Conservation (phyloP, 2,888 invertebrate genomes). For the Leucozona laternaria region DNA sequence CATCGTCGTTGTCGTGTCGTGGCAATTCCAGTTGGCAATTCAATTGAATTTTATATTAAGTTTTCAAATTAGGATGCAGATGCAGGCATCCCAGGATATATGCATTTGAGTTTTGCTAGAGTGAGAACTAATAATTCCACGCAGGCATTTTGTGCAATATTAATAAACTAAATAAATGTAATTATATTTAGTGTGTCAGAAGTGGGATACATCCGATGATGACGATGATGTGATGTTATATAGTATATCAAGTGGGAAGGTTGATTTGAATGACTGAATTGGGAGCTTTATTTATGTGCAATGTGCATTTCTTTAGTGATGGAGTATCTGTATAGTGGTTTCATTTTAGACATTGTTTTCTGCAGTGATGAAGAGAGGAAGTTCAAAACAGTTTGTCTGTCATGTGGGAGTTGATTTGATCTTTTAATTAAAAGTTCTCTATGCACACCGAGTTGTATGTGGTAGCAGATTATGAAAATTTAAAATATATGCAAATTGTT, state of each 20-base stretch:
- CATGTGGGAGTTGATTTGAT: constrained; percentile 26
- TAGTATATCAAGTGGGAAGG: not conserved
- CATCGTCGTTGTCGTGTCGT: constrained; percentile 27
- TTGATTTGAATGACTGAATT: constrained; percentile 39
- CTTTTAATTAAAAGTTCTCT: constrained; percentile 50
- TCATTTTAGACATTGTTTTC: constrained; percentile 13
- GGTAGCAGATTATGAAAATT: not conserved
- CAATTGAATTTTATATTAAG: constrained; percentile 73
- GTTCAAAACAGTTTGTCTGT: constrained; percentile 15
- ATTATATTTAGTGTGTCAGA: constrained; percentile 49
- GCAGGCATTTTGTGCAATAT: constrained; percentile 63
- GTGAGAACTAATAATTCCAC: constrained; percentile 34
- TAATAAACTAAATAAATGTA: constrained; percentile 71
- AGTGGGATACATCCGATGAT: constrained; percentile 6
- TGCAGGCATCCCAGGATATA: constrained; percentile 30
- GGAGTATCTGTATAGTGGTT: not conserved
- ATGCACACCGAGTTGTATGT: not conserved
- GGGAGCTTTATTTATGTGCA: not conserved
- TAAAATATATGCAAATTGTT: constrained; percentile 11
- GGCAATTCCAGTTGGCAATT: constrained; percentile 72
- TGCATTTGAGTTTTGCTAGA: constrained; percentile 51
- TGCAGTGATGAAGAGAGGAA: constrained; percentile 23
- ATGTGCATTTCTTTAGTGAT: constrained; percentile 3
- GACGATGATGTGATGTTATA: constrained; percentile 1
- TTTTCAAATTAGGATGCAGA: constrained; percentile 61